Evolutionary conservation across 2,888 invertebrate genomes (phyloP).

Genomic region (Archips crataeganus): DNA sequence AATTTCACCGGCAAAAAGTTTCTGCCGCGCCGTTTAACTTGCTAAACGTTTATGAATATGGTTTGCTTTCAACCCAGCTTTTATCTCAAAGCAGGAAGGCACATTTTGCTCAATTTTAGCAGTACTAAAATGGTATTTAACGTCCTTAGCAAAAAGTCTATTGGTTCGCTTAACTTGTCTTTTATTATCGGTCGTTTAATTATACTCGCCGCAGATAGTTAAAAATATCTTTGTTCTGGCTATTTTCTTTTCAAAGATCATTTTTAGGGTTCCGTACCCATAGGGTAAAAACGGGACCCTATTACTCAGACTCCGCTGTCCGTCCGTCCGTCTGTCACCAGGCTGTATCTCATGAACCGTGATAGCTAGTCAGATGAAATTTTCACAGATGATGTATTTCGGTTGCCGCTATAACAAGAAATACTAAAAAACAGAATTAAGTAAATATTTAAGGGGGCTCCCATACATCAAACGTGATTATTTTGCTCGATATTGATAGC

Average conservation of each 20-base stretch:
- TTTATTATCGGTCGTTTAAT: conserved; percentile 30
- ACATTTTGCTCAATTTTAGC: background rate
- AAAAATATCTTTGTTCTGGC: conserved; percentile 21
- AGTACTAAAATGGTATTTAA: background rate
- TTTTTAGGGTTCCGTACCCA: conserved; percentile 2
- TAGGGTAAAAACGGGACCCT: too few species aligned
- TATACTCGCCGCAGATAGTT: conserved; percentile 17
- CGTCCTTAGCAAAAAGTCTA: conserved; percentile 27
- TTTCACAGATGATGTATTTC: too few species aligned
- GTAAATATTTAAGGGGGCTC: too few species aligned
- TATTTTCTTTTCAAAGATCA: conserved; percentile 6
- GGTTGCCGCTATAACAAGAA: too few species aligned
- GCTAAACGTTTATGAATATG: conserved; percentile 28
- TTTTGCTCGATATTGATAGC: too few species aligned
- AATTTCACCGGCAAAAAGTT: conserved; percentile 31
- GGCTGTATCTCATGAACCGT: too few species aligned
- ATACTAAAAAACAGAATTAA: too few species aligned
- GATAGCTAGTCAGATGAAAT: too few species aligned
- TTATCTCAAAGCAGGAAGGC: conserved; percentile 10
- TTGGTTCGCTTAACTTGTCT: conserved; percentile 29
- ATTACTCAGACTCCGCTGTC: too few species aligned
- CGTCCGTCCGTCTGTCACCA: too few species aligned
- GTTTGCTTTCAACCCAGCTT: background rate
- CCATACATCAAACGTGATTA: too few species aligned
- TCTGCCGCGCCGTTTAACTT: conserved; percentile 35